Evolutionary conservation across 2,888 invertebrate species (phyloP), one percentile per base, ranked within the genome.

Genomic region (Elysia crispata): DNA sequence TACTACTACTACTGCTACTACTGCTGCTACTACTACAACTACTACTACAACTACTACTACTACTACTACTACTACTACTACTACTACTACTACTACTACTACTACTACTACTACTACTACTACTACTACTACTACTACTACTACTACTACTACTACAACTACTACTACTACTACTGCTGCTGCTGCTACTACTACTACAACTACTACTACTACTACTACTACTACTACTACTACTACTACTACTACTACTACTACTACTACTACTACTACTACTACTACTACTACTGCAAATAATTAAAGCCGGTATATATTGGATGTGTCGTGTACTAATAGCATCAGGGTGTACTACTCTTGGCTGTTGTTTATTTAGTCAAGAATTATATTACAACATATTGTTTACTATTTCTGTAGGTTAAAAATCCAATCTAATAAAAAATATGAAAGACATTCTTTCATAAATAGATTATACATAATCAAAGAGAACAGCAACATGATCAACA

Each of bases 11-110:
- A 64, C 64, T 23, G 23, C 64, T 64, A 64, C 60, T 77, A 60
- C 79, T 77, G 31, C 79, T 76, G 60, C 76, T 77, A 79, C 76
- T 77, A 79, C 79, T 77, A 79, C 79, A 60, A 77, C 79, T 64
- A 79, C 76, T 77, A 77, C 79, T 64, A 79, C 76, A 79, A 77
- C 79, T 60, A 77, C 57, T 30, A 25, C 60, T 75, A 80, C 83
- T 83, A 54, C 54, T 54, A 54, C 18, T 54, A 54, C 54, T 54
- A 54, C 54, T 54, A 54, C 54, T 54, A 54, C 18, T 54, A 83
- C 83, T 64, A 64, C 64, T 64, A 64, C 64, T 64, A 64, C 23
- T 64, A 64, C 23, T 64, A 64, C 64, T 64, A 64, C 64, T 67
- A 67, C 67, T n/a, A n/a, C n/a, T n/a, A n/a, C n/a, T n/a, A n/a